A percentile compares a stretch with the other conserved stretches of the same genome.
Conservation (phyloP, 2,888 invertebrate species). For the Leptura quadrifasciata region DNA sequence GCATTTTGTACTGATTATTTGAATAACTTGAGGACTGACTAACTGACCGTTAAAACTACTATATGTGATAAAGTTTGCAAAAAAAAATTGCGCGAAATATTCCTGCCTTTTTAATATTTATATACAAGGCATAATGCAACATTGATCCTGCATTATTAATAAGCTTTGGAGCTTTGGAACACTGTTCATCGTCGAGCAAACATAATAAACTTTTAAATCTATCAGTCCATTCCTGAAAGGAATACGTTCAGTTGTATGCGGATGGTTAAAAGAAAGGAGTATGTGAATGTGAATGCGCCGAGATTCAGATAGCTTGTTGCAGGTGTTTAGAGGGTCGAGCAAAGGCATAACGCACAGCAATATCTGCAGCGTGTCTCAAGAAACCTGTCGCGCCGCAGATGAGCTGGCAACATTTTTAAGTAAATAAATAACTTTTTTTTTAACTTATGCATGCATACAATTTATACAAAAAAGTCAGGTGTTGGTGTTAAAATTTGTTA, state of each 20-base stretch:
- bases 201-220: background rate
- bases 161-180: no score
- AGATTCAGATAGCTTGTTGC: conserved; percentile 52
- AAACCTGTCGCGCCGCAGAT: conserved; percentile 70
- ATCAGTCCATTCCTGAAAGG: conserved; percentile 20
- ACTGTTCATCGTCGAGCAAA: background rate
- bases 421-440: conserved; percentile 19
- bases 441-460: background rate
- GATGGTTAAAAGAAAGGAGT: conserved; percentile 40
- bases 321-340: conserved; percentile 62
- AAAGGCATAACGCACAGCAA: conserved; percentile 50
- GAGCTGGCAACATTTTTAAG: conserved; percentile 40
- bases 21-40: no score
- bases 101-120: no score
- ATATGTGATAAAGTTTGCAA: no score
- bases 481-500: no score
- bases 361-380: conserved; percentile 70
- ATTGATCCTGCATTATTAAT: no score
- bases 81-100: no score
- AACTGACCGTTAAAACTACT: no score
- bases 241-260: conserved; percentile 43
- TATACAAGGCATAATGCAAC: no score
- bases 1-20: no score
- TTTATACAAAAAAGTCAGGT: background rate
- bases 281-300: conserved; percentile 37